Base-by-base conservation (phyloP, 2,797 vertebrate genomes). In the Enteromius unitaeniatus region DNA sequence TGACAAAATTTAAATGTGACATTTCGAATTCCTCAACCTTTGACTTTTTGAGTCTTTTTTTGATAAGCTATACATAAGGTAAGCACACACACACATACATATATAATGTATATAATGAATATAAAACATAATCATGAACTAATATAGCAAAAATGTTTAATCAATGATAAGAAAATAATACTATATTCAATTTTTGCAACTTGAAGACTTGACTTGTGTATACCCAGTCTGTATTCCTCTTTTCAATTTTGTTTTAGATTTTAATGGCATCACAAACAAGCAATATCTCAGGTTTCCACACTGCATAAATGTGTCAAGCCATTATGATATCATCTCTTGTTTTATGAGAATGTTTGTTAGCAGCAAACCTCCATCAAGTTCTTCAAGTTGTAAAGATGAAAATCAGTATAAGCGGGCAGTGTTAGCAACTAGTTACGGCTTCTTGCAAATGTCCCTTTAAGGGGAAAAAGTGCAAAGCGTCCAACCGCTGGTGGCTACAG, bases 241-340 rank as follows among this genome's bases (percentile, higher is more conserved):
- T 62, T 60, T 28, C 37, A 45, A 19, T 45, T 64, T 40, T 42
- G 55, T 77, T 62, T 19, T 14, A 28, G 26, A 60, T 45, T 60
- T 19, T 28, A 45, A 42, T 60, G n/a, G 14, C 34, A 58, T 72
- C 17, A 23, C 60, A 75, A 82, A 75, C 81, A 82, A 64, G 42
- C 72, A 51, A 67, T 76, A 76, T 68, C 72, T 67, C 47, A 55
- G n/a, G 23, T 31, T n/a, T 75, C 15, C 15, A 55, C 53, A 67
- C 31, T 31, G 21, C 26, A 47, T 62, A 49, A 73, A 34, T 26
- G 45, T 78, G 65, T 65, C 67, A 51, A 37, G 45, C 51, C 75
- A 60, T 79, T 51, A 79, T 62, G 77, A 79, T 72, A 79, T 72
- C 76, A 84, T 53, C 60, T 67, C 60, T 76, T 42, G 60, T 67